These are phyloP conservation scores for Leptinotarsa undecemlineata DNA, from an alignment of 1,140 invertebrate genomes.

Conservation along the genomic window DNA sequence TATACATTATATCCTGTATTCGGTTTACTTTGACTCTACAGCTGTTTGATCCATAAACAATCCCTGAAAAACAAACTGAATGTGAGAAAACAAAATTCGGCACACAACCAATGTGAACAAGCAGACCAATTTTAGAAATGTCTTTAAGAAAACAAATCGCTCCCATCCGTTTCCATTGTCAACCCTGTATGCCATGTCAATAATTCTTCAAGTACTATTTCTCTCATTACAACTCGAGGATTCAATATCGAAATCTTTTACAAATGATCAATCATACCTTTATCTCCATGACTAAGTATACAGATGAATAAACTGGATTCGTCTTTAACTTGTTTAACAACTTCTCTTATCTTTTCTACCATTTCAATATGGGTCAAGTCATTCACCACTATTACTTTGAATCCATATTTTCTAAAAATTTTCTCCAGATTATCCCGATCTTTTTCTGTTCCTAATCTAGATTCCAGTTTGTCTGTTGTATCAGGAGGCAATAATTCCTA, in stretches of 20 bases:
- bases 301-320: conserved; percentile 48
- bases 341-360: conserved; percentile 31
- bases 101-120: background rate
- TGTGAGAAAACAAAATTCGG: background rate
- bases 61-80: conserved; percentile 31
- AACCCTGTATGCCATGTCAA: background rate
- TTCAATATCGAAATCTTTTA: background rate
- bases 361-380: conserved; percentile 42
- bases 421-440: conserved; percentile 40
- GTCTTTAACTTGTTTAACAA: conserved; percentile 24
- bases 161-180: background rate
- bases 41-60: conserved; percentile 49
- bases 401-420: conserved; percentile 42
- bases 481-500: conserved; percentile 39
- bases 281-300: conserved; percentile 47
- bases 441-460: conserved; percentile 40
- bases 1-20: conserved; percentile 41
- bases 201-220: background rate
- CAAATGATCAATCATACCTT: conserved; percentile 33
- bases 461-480: conserved; percentile 33
- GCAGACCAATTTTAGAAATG: too few relatives aligned
- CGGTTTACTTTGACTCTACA: conserved; percentile 40
- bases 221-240: background rate
- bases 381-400: conserved; percentile 33
- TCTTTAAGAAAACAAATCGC: too few relatives aligned